Conservation (phyloP, 2,888 invertebrate genomes). For the Epsilonema sp. region DNA sequence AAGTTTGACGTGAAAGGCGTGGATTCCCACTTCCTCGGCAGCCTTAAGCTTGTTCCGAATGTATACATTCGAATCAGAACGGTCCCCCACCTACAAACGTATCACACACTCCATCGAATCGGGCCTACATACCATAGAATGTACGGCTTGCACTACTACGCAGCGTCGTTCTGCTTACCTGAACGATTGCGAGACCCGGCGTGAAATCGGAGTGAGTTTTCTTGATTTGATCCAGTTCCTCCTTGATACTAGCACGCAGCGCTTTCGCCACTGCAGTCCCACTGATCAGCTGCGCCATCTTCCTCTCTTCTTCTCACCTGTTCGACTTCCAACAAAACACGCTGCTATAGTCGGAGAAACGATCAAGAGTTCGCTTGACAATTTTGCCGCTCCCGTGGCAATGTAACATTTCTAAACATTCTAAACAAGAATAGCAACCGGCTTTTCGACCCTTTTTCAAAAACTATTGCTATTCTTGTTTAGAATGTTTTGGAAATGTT, state of each 20-base stretch:
- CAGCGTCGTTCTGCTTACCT: conserved; percentile 28
- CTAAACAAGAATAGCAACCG: too few relatives aligned
- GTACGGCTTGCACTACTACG: not conserved
- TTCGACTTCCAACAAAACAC: too few relatives aligned
- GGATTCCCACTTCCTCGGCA: conserved; percentile 70
- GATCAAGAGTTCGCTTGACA: too few relatives aligned
- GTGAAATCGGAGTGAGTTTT: conserved; percentile 43
- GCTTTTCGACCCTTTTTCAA: too few relatives aligned
- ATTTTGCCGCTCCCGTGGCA: too few relatives aligned
- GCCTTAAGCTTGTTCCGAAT: conserved; percentile 86
- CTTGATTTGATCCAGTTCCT: conserved; percentile 36
- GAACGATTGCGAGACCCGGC: conserved; percentile 61
- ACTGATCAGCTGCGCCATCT: conserved; percentile 15
- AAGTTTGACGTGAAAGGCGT: conserved; percentile 54
- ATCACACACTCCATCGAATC: not conserved
- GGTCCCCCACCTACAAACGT: conserved; percentile 58
- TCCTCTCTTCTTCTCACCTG: too few relatives aligned
- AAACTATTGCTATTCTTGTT: too few relatives aligned
- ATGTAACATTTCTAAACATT: too few relatives aligned
- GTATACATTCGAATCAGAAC: conserved; percentile 94
- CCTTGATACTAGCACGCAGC: conserved; percentile 45
- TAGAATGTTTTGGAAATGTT: too few relatives aligned
- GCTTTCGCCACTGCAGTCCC: conserved; percentile 32
- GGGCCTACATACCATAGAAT: not conserved
- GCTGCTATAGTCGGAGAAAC: too few relatives aligned